A percentile compares a stretch with the other conserved stretches of the same genome.
Conservation (phyloP, 1,140 invertebrate species). For the Drosophila rhopaloa region DNA sequence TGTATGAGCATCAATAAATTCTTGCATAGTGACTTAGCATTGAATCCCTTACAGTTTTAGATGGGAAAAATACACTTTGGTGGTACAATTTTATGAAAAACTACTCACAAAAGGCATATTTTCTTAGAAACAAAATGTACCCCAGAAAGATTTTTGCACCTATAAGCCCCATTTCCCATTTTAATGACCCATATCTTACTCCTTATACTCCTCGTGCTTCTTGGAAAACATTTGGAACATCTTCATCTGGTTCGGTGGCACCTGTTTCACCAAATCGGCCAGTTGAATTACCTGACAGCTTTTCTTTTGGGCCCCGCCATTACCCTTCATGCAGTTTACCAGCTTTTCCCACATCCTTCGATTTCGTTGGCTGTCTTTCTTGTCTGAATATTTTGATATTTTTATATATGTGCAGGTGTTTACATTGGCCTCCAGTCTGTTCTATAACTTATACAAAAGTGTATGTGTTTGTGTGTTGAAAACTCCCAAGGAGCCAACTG, state of each 20-base stretch:
- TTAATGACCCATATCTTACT: conserved; percentile 37
- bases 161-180: background rate
- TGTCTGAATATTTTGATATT: conserved; percentile 9
- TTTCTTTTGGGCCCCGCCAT: background rate
- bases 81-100: too few relatives aligned
- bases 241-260: conserved; percentile 59
- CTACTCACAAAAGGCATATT: background rate
- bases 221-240: conserved; percentile 50
- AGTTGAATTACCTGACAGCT: conserved; percentile 24
- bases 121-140: too few relatives aligned
- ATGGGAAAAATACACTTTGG: too few relatives aligned
- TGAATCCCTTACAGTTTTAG: too few relatives aligned
- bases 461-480: conserved; percentile 10
- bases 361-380: background rate
- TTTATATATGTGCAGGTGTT: conserved; percentile 20
- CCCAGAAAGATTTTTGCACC: background rate
- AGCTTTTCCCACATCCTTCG: conserved; percentile 60
- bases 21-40: too few relatives aligned
- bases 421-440: conserved; percentile 36
- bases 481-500: conserved; percentile 30
- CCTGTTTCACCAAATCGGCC: conserved; percentile 52
- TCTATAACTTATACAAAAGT: conserved; percentile 22
- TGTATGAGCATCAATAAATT: too few relatives aligned
- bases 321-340: conserved; percentile 44
- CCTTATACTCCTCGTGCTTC: conserved; percentile 51